Evolutionary conservation across 2,113 vertebrate species (phyloP), one percentile per base, ranked within the genome.

Genomic region (Zosterops japonicus): DNA sequence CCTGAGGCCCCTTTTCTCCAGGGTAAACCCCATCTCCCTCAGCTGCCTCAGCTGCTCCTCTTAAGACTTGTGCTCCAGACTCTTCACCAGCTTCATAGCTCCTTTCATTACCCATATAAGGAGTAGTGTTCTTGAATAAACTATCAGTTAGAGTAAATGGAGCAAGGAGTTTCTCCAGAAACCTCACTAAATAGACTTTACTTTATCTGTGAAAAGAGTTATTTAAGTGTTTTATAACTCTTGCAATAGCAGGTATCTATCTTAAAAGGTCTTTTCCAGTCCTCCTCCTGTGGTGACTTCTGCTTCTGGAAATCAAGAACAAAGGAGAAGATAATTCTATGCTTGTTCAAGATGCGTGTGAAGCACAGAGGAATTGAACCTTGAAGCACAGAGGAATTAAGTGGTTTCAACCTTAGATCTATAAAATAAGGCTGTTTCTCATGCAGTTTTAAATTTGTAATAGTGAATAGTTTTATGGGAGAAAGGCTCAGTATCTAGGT

Each of bases 1-100:
- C 12, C 25, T 31, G 17, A 70, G 4, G 3, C 19, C 42, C 9
- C 33, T 78, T 74, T 42, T 20, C 10, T 42, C 55, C 21, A 41
- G n/a, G 17, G 3, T 23, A 27, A 61, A 53, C 7, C 27, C 5
- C 31, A 60, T 18, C 25, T 92, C 23, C 11, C 15, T 77, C 42
- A 78, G 31, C 8, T 2, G 0, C 11, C 18, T 77, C 42, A 78
- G 28, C 8, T 2, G 0, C 21, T 71, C 15, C 39, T 86, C 1
- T 0, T 55, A 50, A 35, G 29, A 9, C 23, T 76, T 36, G 2
- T 50, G 22, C 13, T 56, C 24, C 28, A 86, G 27, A 76, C 7
- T 8, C 27, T 69, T 68, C 59, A 35, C 5, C 4, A 64, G 13
- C 9, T 83, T 71, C 4, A 3, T 29, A 50, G 8, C 11, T 80